phyloP scores from a whole-genome alignment of 2,797 vertebrate species.

The Orientallactaga sibirica region DNA sequence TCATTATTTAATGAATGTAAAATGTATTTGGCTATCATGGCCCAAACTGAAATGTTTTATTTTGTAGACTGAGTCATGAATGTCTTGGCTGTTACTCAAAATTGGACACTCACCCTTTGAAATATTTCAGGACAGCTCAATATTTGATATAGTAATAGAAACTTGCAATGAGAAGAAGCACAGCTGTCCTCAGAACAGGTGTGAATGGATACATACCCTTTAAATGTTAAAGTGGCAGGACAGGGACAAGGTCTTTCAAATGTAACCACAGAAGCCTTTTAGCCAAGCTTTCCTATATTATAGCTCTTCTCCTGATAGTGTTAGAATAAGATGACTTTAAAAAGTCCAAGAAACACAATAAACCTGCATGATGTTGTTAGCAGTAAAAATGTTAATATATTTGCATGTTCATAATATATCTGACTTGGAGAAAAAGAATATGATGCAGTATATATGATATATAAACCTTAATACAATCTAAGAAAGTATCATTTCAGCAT shows the following conservation, averaged over 20 bases:
- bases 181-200: conserved; percentile 84
- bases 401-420: conserved; percentile 61
- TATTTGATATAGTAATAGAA: conserved; percentile 44
- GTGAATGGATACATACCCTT: conserved; percentile 86
- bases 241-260: conserved; percentile 77
- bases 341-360: conserved; percentile 67
- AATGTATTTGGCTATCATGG: not conserved
- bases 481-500: conserved; percentile 68
- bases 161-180: not conserved
- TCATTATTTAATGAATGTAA: conserved; percentile 23
- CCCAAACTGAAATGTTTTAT: not conserved
- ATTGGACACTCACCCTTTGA: not conserved
- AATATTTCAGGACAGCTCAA: not conserved
- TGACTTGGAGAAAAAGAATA: conserved; percentile 47
- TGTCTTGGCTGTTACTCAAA: not conserved
- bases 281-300: conserved; percentile 70
- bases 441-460: conserved; percentile 35
- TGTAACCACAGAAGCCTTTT: conserved; percentile 68
- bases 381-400: conserved; percentile 77
- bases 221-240: conserved; percentile 86
- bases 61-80: not conserved
- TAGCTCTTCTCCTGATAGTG: conserved; percentile 66
- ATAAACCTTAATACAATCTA: conserved; percentile 70
- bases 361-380: conserved; percentile 63
- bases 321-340: conserved; percentile 70